Evolutionary conservation across 2,888 invertebrate genomes (phyloP), one percentile per base, ranked within the genome.

Genomic region (Phortica magna): DNA sequence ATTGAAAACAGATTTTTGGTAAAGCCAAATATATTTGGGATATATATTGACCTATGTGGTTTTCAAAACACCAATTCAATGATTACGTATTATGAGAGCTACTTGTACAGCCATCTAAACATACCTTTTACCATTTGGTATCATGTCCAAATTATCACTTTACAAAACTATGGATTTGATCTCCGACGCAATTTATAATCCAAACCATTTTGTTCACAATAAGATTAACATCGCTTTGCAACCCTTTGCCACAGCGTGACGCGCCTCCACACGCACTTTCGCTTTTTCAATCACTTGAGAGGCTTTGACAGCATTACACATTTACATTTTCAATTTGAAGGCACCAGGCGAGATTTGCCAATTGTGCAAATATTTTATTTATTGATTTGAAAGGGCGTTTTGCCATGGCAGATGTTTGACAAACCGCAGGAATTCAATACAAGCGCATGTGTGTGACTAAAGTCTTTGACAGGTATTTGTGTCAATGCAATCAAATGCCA

Each of bases 331-430:
- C 19, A 61, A 61, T 61, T 61, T 22, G 22, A 61, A 55, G 17
- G 17, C 31, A 31, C 31, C 31, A 31, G 31, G 31, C 31, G 61
- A 61, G 61, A 61, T 61, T 55, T 71, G 70, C 31, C 48, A 70
- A 70, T 70, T 70, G 70, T 53, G 70, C 70, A 70, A 70, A 70
- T 70, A 71, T 71, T 71, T 71, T 71, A 48, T 71, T 71, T 71
- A 71, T 71, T 71, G 70, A 71, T 71, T 71, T 71, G 10, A 22
- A 14, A 71, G 70, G 67, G 61, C 61, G 61, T 61, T 61, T 61
- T 61, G 61, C 61, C 9, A 17, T 61, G 19, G 22, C 61, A 61
- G 61, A 61, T 61, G 61, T 61, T 61, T 61, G 61, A 61, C 61
- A 61, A 61, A 61, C 61, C 61, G 61, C 61, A 61, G 61, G 61